Evolutionary conservation across 2,888 invertebrate species (phyloP).

Genomic region (Tinea pellionella): DNA sequence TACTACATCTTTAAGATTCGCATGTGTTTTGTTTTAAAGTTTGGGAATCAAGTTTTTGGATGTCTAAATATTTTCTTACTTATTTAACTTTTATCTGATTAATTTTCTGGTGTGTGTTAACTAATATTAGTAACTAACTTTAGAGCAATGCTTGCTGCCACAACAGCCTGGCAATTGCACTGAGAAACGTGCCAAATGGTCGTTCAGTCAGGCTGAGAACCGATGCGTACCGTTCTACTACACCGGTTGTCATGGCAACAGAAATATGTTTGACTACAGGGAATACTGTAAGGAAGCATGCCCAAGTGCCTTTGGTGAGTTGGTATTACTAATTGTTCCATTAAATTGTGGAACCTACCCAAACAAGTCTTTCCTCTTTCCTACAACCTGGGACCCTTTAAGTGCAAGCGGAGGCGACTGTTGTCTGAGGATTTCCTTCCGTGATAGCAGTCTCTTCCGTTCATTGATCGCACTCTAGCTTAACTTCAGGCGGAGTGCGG

Average conservation of each 20-base stretch:
- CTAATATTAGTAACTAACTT: conserved; percentile 30
- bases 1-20: background rate
- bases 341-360: no score
- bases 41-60: background rate
- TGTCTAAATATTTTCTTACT: no score
- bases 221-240: conserved; percentile 94
- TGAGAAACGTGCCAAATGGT: conserved; percentile 83
- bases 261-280: conserved; percentile 83
- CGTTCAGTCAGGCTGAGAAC: conserved; percentile 84
- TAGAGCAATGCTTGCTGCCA: conserved; percentile 83
- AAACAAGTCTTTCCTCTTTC: no score
- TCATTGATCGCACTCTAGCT: no score
- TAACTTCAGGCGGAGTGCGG: no score
- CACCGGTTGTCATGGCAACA: conserved; percentile 91
- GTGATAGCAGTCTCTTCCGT: no score
- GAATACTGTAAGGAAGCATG: conserved; percentile 81
- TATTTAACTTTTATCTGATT: no score
- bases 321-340: conserved; percentile 1
- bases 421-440: no score
- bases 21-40: background rate
- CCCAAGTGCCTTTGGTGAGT: conserved; percentile 83
- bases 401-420: no score
- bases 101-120: background rate
- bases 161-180: conserved; percentile 82
- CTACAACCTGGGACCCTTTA: no score